Conservation (phyloP, 2,797 vertebrate species). For the Acipenser ruthenus region DNA sequence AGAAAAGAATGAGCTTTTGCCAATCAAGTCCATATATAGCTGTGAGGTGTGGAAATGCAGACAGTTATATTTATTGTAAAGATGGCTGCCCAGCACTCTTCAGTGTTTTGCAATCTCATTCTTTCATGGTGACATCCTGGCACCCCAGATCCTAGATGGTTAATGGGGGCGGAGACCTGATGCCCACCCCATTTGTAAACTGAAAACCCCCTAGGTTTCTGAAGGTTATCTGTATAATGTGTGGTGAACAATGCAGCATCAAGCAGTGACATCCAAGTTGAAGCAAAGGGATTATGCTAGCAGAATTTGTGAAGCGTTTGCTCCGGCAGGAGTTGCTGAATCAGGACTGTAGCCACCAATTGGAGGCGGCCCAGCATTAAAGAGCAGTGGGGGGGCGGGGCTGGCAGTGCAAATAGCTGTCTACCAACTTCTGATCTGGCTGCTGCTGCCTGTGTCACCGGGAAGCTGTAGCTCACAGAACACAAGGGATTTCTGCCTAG, state of each 20-base stretch:
- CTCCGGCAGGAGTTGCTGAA: slow-evolving; percentile 67
- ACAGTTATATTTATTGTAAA: no score
- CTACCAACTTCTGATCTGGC: slow-evolving; percentile 64
- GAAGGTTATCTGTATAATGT: slow-evolving; percentile 38
- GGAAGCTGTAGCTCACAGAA: slow-evolving; percentile 10
- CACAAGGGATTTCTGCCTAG: slow-evolving; percentile 20
- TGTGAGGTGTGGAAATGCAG: no score
- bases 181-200: not conserved
- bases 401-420: slow-evolving; percentile 45
- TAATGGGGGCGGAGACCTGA: no score
- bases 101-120: no score
- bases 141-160: no score
- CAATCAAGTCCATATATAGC: no score
- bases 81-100: no score
- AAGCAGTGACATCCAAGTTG: slow-evolving; percentile 42
- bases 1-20: no score
- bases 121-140: no score
- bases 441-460: slow-evolving; percentile 39
- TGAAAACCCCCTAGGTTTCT: slow-evolving; percentile 15
- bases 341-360: slow-evolving; percentile 71
- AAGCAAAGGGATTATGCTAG: slow-evolving; percentile 57
- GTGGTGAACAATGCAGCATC: slow-evolving; percentile 54
- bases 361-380: slow-evolving; percentile 78
- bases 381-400: slow-evolving; percentile 46
- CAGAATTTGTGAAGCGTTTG: slow-evolving; percentile 42